Evolutionary conservation across 2,888 invertebrate genomes (phyloP).

Genomic region (Cryptocephalus primarius): DNA sequence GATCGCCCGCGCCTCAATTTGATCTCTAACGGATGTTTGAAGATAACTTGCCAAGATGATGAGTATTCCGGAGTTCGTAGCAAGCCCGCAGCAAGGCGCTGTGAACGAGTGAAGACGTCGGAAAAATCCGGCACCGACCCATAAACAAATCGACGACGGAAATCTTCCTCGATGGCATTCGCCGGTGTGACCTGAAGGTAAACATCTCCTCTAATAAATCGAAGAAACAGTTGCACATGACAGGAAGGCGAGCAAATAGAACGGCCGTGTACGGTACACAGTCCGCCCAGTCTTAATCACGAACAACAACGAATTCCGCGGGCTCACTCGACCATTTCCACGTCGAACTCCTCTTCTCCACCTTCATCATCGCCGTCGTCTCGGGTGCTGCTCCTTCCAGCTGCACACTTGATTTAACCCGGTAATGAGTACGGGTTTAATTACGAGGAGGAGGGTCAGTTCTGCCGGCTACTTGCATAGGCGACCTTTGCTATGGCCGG

Average conservation of each 20-base stretch:
- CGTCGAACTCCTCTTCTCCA: slow-evolving; percentile 11
- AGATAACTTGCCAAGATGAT: too few relatives aligned
- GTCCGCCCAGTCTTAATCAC: slow-evolving; percentile 33
- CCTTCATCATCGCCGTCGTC: neutral
- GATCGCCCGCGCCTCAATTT: too few relatives aligned
- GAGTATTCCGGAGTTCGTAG: too few relatives aligned
- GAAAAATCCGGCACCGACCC: slow-evolving; percentile 6
- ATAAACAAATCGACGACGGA: slow-evolving; percentile 18
- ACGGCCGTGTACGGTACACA: slow-evolving; percentile 18
- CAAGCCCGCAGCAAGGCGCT: neutral
- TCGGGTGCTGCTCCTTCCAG: slow-evolving; percentile 1
- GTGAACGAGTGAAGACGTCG: slow-evolving; percentile 6
- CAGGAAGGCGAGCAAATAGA: slow-evolving; percentile 28
- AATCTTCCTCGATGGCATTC: slow-evolving; percentile 19
- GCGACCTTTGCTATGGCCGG: too few relatives aligned
- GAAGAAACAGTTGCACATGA: slow-evolving; percentile 28
- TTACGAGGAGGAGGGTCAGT: too few relatives aligned
- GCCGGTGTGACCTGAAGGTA: slow-evolving; percentile 17
- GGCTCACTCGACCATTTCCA: slow-evolving; percentile 26
- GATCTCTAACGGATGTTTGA: too few relatives aligned
- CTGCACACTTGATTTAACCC: slow-evolving; percentile 8
- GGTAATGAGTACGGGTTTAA: slow-evolving; percentile 1
- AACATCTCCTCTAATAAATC: slow-evolving; percentile 24
- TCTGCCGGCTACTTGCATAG: too few relatives aligned
- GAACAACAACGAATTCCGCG: slow-evolving; percentile 30